These are phyloP conservation scores for Alosa sapidissima DNA, from an alignment of 2,797 vertebrate genomes.

Conservation along the genomic window DNA sequence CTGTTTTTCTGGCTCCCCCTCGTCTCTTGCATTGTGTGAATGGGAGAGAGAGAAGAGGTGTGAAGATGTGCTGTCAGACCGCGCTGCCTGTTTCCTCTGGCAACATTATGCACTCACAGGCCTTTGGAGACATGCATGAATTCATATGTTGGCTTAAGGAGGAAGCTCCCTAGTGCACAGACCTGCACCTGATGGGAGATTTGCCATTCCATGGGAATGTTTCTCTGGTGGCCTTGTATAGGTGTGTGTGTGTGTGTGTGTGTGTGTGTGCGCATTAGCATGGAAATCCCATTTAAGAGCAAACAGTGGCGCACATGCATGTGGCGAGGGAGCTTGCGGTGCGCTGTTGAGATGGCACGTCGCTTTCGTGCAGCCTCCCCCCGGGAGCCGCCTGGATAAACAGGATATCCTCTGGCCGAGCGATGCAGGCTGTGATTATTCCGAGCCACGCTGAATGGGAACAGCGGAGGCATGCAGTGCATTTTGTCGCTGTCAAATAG, in stretches of 20 bases:
- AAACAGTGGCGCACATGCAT: not conserved
- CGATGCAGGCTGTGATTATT: not conserved
- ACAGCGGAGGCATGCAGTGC: not conserved
- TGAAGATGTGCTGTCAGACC: not conserved
- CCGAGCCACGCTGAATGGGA: not conserved
- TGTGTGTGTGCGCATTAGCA: not conserved
- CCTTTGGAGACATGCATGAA: not conserved
- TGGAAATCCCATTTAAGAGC: not conserved
- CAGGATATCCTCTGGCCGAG: not conserved
- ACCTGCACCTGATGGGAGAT: not conserved
- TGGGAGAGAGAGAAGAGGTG: not conserved
- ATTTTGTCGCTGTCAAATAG: not conserved
- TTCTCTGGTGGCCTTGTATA: not conserved
- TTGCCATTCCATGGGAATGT: not conserved
- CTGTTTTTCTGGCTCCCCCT: not conserved
- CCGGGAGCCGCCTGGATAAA: not conserved
- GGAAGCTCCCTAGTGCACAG: not conserved
- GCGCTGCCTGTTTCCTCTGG: not conserved
- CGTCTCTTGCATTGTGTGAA: not conserved
- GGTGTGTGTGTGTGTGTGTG: no score
- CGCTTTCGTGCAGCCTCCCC: not conserved
- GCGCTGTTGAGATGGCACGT: not conserved
- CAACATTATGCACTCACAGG: not conserved
- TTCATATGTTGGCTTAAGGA: constrained; percentile 6
- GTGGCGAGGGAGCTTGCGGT: not conserved